Base-by-base conservation (phyloP, 1,140 invertebrate species). In the Bombus polaris region DNA sequence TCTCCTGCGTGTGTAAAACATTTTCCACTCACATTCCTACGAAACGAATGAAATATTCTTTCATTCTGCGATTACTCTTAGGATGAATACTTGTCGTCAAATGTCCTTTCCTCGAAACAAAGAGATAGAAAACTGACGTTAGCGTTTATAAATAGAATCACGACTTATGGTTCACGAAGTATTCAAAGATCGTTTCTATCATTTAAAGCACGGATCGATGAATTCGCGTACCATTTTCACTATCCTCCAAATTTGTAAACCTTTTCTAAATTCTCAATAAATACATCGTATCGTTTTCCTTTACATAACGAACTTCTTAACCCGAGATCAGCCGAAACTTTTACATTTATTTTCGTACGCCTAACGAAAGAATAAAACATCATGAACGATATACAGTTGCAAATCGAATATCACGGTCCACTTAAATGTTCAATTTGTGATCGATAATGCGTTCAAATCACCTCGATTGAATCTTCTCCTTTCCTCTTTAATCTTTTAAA, bases 231-330 rank as follows among this genome's bases (percentile, higher is more conserved):
- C 10, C 22, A 12, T 25, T 25, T n/a, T 62, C 59, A n/a, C 3
- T 13, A 10, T 13, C 10, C 28, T 5, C 12, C 28, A 3, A 0
- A n/a, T 62, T n/a, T 13, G 0, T 13, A n/a, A n/a, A 59, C 0
- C 4, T 59, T 28, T 0, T 59, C 57, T 1, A 59, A n/a, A n/a
- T n/a, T n/a, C 10, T 13, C 10, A 1, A 13, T 62, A 13, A 53
- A 62, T 28, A 10, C 8, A 2, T 28, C 10, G 3, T 62, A 12
- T 28, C 12, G 28, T n/a, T 28, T 1, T n/a, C 59, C 59, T 13
- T 13, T 62, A 13, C 10, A 5, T 1, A 62, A n/a, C 28, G 12
- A 62, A 62, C 4, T 62, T 62, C 28, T 28, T 28, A n/a, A 4
- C 59, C 1, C 10, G 28, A n/a, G 28, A 62, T n/a, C 59, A 62